These are phyloP conservation scores for Telenomus remus DNA, from an alignment of 1,140 invertebrate genomes.

Conservation along the genomic window DNA sequence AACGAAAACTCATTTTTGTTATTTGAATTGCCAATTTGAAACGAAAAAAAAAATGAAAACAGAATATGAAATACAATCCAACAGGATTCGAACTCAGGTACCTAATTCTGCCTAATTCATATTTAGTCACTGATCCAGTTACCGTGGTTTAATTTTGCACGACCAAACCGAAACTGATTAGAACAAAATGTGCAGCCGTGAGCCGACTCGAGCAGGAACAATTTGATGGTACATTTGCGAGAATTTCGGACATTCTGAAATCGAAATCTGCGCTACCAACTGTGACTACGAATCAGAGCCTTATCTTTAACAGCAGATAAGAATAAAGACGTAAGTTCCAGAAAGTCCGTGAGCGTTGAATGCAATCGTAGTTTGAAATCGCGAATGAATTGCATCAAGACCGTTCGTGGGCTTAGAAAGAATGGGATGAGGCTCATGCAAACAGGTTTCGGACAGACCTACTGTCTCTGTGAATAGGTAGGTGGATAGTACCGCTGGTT, in stretches of 20 bases:
- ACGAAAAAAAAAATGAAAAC: too few species aligned
- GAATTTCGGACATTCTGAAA: not conserved
- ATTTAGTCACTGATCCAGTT: too few species aligned
- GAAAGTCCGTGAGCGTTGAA: slow-evolving; percentile 13
- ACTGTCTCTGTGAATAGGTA: slow-evolving; percentile 63
- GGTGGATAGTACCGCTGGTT: slow-evolving; percentile 35
- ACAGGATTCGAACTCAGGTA: too few species aligned
- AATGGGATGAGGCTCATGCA: slow-evolving; percentile 28
- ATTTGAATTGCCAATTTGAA: too few species aligned
- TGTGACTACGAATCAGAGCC: slow-evolving; percentile 8
- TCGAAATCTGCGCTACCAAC: slow-evolving; percentile 27
- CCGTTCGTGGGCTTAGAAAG: slow-evolving; percentile 30
- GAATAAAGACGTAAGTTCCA: slow-evolving; percentile 14
- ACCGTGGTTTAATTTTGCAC: too few species aligned
- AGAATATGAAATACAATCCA: too few species aligned
- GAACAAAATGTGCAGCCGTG: too few species aligned
- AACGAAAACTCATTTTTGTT: too few species aligned
- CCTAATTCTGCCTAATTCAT: too few species aligned
- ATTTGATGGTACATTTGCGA: too few species aligned
- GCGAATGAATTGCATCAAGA: slow-evolving; percentile 41
- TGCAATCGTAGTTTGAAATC: slow-evolving; percentile 18
- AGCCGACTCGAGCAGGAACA: too few species aligned
- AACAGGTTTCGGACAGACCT: slow-evolving; percentile 44
- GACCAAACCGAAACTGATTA: too few species aligned
- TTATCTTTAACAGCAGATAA: slow-evolving; percentile 33